Evolutionary conservation across 37 sponge, comb jelly and placozoan species (phyloP), one percentile per base, ranked within the genome.

Genomic region (Crambe crambe): DNA sequence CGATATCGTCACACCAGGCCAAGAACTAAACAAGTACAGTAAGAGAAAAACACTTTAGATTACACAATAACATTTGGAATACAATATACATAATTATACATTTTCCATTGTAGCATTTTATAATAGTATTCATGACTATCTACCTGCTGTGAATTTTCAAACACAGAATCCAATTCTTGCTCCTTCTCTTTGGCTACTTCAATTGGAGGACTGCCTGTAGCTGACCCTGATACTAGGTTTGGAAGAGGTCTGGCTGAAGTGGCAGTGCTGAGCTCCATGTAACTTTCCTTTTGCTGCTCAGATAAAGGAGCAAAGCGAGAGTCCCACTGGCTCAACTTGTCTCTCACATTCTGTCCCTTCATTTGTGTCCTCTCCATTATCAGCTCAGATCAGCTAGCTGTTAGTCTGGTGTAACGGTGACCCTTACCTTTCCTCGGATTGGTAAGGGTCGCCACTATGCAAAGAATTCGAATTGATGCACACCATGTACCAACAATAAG

Each of bases 1-100:
- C 93, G 71, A 89, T 62, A 38, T 85, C 76, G 44, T 80, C 86
- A 70, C 81, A 68, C 93, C 93, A 93, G 12, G 78, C 42, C 41
- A 88, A 57, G 25, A 93, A 81, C 93, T 93, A 56, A 10, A 66
- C 17, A 23, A 37, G 37, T 17, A 79, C 10, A 54, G 12, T 80
- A 0, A 38, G 27, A 35, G 69, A 37, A 34, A n/a, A n/a, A n/a
- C n/a, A n/a, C n/a, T n/a, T n/a, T n/a, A n/a, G n/a, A n/a, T n/a
- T n/a, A 54, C 10, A 20, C 56, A 10, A 54, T 10, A 54, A 54
- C 18, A 18, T 54, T 54, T 54, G 56, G 56, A 54, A 20, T 54
- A 18, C 10, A 18, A 54, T 10, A 20, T 47, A 12, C 51, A 47
- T 15, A 15, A 12, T 47, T 47, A 47, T 15, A 47, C 10, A 47